Base-by-base conservation (phyloP, 2,797 vertebrate species). In the Brachyrhaphis roseni region DNA sequence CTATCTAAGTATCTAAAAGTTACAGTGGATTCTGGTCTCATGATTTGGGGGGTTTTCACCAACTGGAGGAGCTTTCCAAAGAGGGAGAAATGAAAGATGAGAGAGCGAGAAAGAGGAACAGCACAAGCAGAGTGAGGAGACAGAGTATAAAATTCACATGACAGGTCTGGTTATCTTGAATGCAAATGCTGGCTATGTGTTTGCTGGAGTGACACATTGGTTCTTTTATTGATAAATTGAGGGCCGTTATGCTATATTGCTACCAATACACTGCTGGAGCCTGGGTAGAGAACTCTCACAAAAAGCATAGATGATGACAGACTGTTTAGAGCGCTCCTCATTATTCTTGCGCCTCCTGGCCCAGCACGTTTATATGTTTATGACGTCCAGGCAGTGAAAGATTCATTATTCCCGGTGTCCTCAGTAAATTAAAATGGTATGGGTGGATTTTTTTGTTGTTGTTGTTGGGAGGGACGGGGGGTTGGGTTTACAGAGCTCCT, bases 81-180 rank as follows among this genome's bases (percentile, higher is more conserved):
- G 73, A 62, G 20, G 64, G 26, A 68, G 79, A 89, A 79, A 82
- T 31, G 47, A 89, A 85, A 90, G 75, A 85, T 78, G 75, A 79
- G 82, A 80, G 84, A 82, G 84, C 51, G 78, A 90, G 84, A 84
- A 88, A 91, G 90, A 90, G 79, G 86, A 82, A 92, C 87, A 84
- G 85, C 81, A 80, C 86, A 84, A 89, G 88, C 88, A 84, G 78
- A 89, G 88, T 74, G 76, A 89, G 78, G 87, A 93, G 91, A 90
- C 91, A 88, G 90, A 91, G 90, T 92, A 92, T 91, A 93, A 94
- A 94, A 94, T 94, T 91, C 93, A 91, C 87, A 92, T 90, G 94
- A 93, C 94, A 94, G 94, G 78, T 92, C 92, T 91, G 89, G 89
- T 94, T 94, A 94, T 95, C 92, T 94, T 90, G 87, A 91, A 95